Conservation (phyloP, 1,140 invertebrate genomes). For the Nebria ingens region DNA sequence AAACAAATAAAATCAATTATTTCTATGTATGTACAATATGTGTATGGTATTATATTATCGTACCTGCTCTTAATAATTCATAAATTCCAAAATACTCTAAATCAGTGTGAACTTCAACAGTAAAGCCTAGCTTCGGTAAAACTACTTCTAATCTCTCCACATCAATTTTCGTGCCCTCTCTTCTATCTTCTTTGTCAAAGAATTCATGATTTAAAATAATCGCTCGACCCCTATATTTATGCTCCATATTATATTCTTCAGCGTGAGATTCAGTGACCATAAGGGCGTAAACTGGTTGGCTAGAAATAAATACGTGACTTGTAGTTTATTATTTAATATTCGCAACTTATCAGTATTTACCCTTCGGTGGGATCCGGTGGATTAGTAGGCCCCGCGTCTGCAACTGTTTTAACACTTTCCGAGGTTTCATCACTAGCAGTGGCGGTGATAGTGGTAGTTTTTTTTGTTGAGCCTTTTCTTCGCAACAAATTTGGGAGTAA, state of each 20-base stretch:
- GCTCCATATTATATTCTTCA: conserved; percentile 74
- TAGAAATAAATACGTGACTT: no score
- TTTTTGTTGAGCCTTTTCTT: no score
- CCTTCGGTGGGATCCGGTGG: no score
- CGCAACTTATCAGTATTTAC: no score
- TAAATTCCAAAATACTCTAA: conserved; percentile 53
- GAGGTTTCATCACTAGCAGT: no score
- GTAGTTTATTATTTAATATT: no score
- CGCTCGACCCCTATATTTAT: conserved; percentile 71
- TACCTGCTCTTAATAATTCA: conserved; percentile 50
- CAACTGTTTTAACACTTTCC: no score
- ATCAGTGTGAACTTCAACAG: conserved; percentile 52
- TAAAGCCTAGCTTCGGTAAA: conserved; percentile 62
- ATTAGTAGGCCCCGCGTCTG: no score
- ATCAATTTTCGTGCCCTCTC: conserved; percentile 66
- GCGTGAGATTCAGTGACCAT: neutral
- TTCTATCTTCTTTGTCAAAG: conserved; percentile 46
- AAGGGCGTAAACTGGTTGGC: no score
- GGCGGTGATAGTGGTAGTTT: no score
- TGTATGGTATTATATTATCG: neutral
- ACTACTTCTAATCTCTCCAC: conserved; percentile 54
- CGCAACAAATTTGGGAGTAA: no score
- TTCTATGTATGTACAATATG: neutral
- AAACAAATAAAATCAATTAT: no score
- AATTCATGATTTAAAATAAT: conserved; percentile 85